Evolutionary conservation across 2,113 vertebrate genomes (phyloP).

Genomic region (Clinocottus analis): DNA sequence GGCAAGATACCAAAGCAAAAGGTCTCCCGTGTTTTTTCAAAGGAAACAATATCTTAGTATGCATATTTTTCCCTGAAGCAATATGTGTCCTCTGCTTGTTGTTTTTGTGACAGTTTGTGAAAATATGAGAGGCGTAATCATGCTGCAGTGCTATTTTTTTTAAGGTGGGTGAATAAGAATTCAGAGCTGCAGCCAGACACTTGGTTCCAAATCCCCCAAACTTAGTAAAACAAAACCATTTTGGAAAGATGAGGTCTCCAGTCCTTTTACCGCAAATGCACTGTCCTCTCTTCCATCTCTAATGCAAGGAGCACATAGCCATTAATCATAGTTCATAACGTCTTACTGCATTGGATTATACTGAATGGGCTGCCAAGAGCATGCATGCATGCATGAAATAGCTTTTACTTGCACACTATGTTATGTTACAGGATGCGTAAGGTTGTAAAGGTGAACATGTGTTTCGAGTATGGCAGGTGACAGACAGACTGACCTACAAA

Average conservation of each 20-base stretch:
- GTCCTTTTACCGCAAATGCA: slow-evolving; percentile 49
- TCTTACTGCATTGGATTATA: slow-evolving; percentile 50
- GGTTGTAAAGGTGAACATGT: slow-evolving; percentile 24
- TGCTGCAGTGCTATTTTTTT: slow-evolving; percentile 70
- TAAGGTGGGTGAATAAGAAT: slow-evolving; percentile 73
- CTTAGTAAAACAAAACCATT: slow-evolving; percentile 56
- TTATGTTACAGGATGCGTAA: neutral
- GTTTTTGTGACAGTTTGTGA: slow-evolving; percentile 78
- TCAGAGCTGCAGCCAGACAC: slow-evolving; percentile 60
- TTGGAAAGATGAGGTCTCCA: slow-evolving; percentile 46
- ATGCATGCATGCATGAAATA: slow-evolving; percentile 61
- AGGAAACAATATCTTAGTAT: slow-evolving; percentile 77
- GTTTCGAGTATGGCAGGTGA: neutral
- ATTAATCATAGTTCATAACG: slow-evolving; percentile 68
- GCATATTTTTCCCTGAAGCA: slow-evolving; percentile 77
- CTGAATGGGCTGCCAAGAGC: slow-evolving; percentile 38
- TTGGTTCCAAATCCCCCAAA: slow-evolving; percentile 59
- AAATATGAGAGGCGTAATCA: slow-evolving; percentile 76
- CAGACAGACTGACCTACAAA: neutral
- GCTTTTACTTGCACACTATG: slow-evolving; percentile 48
- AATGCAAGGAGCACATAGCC: slow-evolving; percentile 62
- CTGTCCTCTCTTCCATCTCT: slow-evolving; percentile 60
- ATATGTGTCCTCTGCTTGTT: slow-evolving; percentile 76
- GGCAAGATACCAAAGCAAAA: slow-evolving; percentile 65
- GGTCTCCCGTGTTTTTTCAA: slow-evolving; percentile 74